phyloP scores from a whole-genome alignment of 1,140 invertebrate species.

The Drosophila oshimai region DNA sequence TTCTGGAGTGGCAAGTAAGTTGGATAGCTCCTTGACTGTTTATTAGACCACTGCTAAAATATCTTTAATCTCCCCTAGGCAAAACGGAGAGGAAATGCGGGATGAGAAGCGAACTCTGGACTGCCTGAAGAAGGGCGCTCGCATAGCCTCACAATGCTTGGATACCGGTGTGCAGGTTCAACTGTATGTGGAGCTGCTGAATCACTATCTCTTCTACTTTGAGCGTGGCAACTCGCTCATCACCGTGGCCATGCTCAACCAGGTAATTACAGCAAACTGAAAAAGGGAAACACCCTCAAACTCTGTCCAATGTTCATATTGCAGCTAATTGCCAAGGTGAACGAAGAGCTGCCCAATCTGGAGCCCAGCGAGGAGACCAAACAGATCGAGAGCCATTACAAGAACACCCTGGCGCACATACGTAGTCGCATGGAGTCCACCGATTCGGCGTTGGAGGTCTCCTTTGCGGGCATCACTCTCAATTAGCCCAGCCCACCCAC shows the following conservation, averaged over 20 bases:
- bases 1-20: conserved; percentile 95
- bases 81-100: conserved; percentile 86
- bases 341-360: conserved; percentile 95
- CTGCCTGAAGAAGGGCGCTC: conserved; percentile 97
- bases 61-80: conserved; percentile 83
- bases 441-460: conserved; percentile 85
- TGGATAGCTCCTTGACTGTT: rapidly evolving
- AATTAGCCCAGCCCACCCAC: conserved; percentile 55
- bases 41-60: neutral
- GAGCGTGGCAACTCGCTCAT: conserved; percentile 95
- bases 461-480: conserved; percentile 81
- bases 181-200: conserved; percentile 96
- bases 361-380: conserved; percentile 97
- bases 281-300: neutral
- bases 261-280: conserved; percentile 77
- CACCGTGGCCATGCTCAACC: conserved; percentile 84
- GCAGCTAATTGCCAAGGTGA: conserved; percentile 95
- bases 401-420: conserved; percentile 93
- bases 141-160: conserved; percentile 98
- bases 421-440: conserved; percentile 86
- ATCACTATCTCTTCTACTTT: conserved; percentile 97
- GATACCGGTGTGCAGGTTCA: conserved; percentile 98
- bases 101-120: conserved; percentile 96
- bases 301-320: conserved; percentile 58
- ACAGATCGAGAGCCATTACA: conserved; percentile 97